Conservation (phyloP, 2,888 invertebrate genomes). For the Plusia festucae region DNA sequence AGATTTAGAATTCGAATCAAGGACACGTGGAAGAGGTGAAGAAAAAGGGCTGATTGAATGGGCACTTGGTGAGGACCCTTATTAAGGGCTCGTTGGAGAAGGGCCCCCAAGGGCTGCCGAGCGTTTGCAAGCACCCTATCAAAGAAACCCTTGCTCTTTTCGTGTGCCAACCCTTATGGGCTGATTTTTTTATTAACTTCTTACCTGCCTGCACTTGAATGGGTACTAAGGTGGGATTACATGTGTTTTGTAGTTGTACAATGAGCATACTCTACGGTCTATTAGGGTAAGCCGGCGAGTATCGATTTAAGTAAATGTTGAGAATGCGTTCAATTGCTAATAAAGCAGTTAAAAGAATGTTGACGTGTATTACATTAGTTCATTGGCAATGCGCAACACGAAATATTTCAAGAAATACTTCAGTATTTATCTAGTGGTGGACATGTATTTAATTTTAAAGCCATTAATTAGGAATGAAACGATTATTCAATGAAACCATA, state of each 20-base stretch:
- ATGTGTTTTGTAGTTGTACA: constrained; percentile 59
- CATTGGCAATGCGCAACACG: not conserved
- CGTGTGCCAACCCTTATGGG: constrained; percentile 75
- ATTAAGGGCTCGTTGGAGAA: constrained; percentile 86
- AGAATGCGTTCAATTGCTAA: constrained; percentile 15
- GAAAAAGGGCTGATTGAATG: constrained; percentile 81
- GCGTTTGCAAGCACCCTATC: constrained; percentile 75
- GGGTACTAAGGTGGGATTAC: constrained; percentile 65
- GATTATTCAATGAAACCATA: constrained; percentile 4
- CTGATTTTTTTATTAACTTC: constrained; percentile 69
- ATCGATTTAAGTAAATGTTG: constrained; percentile 40
- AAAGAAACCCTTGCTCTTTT: constrained; percentile 86
- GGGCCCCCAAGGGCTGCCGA: constrained; percentile 70
- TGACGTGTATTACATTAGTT: constrained; percentile 17
- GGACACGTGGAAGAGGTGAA: constrained; percentile 84
- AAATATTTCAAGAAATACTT: constrained; percentile 13
- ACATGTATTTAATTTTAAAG: not conserved
- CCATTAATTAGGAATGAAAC: constrained; percentile 2
- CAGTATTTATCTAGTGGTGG: not conserved
- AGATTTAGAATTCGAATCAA: constrained; percentile 82
- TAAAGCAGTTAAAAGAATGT: constrained; percentile 29
- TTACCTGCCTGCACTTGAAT: constrained; percentile 71
- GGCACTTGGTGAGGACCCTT: constrained; percentile 79
- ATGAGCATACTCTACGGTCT: constrained; percentile 60
- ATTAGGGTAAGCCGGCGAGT: constrained; percentile 43